phyloP scores from a whole-genome alignment of 2,797 vertebrate species.

The Melanotaenia pygmaea region DNA sequence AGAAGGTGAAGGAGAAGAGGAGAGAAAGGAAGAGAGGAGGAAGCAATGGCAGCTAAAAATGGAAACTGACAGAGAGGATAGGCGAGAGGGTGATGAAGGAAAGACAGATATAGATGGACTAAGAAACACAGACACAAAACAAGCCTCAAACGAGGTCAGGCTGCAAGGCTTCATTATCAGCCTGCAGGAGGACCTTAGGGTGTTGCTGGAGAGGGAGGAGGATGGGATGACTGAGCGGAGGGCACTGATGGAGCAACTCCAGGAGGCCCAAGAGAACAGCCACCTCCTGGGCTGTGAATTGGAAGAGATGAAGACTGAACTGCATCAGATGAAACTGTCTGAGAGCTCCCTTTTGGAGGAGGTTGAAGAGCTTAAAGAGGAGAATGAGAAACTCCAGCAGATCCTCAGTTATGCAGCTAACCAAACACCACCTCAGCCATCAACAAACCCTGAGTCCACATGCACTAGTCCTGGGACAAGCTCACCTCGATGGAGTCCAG shows the following conservation, averaged over 20 bases:
- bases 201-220: constrained; percentile 78
- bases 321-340: constrained; percentile 75
- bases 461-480: not conserved
- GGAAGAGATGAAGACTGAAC: constrained; percentile 77
- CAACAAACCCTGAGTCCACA: constrained; percentile 19
- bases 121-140: constrained; percentile 31
- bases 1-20: constrained; percentile 64
- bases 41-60: constrained; percentile 51
- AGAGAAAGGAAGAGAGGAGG: constrained; percentile 54
- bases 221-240: constrained; percentile 64
- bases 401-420: constrained; percentile 35
- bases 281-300: constrained; percentile 76
- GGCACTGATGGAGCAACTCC: constrained; percentile 73
- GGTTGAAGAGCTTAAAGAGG: constrained; percentile 76
- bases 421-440: constrained; percentile 39
- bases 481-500: constrained; percentile 3
- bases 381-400: constrained; percentile 76
- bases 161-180: constrained; percentile 72
- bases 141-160: constrained; percentile 53
- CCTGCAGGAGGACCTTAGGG: constrained; percentile 80
- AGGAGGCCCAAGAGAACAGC: constrained; percentile 74
- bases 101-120: constrained; percentile 22
- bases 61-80: constrained; percentile 31
- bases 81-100: constrained; percentile 22
- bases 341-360: constrained; percentile 77